Conservation (phyloP, 2,888 invertebrate genomes). For the Synanthedon myopaeformis region DNA sequence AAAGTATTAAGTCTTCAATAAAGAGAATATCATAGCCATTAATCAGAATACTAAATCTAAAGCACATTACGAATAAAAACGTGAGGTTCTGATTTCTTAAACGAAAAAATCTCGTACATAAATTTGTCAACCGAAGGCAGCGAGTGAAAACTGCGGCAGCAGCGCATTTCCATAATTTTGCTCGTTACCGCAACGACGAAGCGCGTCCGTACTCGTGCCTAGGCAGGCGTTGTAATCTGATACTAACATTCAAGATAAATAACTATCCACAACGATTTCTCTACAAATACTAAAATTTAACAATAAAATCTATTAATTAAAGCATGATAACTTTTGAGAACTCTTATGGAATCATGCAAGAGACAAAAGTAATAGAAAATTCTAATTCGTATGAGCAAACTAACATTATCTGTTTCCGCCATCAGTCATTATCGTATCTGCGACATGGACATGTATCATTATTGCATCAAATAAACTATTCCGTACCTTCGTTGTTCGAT, state of each 20-base stretch:
- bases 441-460: no score
- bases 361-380: no score
- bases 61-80: slow-evolving; percentile 16
- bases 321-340: no score
- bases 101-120: slow-evolving; percentile 31
- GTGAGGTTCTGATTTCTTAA: slow-evolving; percentile 25
- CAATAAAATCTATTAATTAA: no score
- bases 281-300: no score
- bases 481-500: no score
- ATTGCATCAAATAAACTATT: no score
- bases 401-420: no score
- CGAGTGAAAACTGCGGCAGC: slow-evolving; percentile 14
- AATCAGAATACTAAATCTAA: slow-evolving; percentile 25
- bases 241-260: neutral
- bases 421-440: no score
- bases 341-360: no score
- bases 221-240: slow-evolving; percentile 27
- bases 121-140: slow-evolving; percentile 24
- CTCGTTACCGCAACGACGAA: slow-evolving; percentile 33
- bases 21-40: slow-evolving; percentile 13
- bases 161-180: slow-evolving; percentile 52
- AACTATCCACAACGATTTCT: neutral
- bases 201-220: slow-evolving; percentile 12
- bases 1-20: no score
- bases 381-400: no score